phyloP scores from a whole-genome alignment of 2,888 invertebrate genomes.

The Nematopogon swammerdamellus region DNA sequence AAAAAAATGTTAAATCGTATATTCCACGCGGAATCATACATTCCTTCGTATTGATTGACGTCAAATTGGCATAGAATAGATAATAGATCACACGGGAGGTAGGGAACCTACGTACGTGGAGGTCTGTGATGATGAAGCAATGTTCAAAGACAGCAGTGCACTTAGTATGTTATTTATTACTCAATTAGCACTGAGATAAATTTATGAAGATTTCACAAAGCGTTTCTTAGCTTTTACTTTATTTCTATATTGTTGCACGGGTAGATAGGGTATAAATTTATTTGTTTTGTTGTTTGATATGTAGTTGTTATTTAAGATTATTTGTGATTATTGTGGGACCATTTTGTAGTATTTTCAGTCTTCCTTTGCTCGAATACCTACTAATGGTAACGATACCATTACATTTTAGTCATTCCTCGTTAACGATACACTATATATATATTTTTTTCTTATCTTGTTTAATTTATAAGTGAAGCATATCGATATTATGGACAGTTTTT shows the following conservation, averaged over 20 bases:
- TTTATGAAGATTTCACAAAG: not conserved
- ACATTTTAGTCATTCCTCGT: too few species aligned
- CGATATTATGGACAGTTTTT: too few species aligned
- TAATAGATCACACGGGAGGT: too few species aligned
- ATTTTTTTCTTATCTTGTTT: too few species aligned
- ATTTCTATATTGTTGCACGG: not conserved
- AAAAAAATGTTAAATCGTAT: not conserved
- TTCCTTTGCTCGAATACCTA: not conserved
- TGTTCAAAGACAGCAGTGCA: not conserved
- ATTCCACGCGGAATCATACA: not conserved
- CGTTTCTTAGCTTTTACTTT: not conserved
- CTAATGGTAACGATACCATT: too few species aligned
- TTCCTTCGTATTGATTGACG: not conserved
- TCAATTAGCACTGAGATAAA: not conserved
- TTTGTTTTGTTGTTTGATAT: too few species aligned
- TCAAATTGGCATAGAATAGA: too few species aligned
- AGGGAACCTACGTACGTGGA: too few species aligned
- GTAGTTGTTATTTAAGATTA: not conserved
- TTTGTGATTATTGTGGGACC: not conserved
- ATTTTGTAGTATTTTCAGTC: not conserved
- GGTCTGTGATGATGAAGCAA: not conserved
- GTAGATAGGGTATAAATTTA: not conserved
- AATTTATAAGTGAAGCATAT: too few species aligned
- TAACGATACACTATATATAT: too few species aligned
- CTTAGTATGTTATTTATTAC: slow-evolving; percentile 1